phyloP scores from a whole-genome alignment of 2,113 vertebrate genomes.

The Podarcis muralis region DNA sequence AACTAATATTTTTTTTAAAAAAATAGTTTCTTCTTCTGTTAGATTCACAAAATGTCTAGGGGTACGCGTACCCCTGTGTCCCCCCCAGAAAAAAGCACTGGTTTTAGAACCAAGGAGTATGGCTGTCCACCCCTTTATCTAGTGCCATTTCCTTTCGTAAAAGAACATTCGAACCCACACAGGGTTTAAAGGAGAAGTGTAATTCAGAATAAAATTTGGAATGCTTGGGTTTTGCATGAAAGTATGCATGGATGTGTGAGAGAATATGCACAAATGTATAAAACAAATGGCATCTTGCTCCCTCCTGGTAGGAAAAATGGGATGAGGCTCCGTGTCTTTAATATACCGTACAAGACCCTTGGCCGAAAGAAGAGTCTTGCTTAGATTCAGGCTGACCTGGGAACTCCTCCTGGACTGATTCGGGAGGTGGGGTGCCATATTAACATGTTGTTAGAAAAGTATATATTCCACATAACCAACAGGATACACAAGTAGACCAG shows the following conservation, averaged over 20 bases:
- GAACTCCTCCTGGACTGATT: background rate
- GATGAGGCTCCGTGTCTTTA: background rate
- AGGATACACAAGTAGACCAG: background rate
- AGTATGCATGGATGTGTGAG: background rate
- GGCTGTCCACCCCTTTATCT: background rate
- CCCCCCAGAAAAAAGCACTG: too few species aligned
- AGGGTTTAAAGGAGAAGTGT: background rate
- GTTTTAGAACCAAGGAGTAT: background rate
- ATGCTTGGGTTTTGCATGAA: background rate
- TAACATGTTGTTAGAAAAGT: background rate
- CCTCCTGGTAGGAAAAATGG: background rate
- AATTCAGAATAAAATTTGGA: background rate
- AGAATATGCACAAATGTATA: too few species aligned
- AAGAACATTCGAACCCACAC: background rate
- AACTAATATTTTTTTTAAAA: too few species aligned
- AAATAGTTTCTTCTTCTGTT: too few species aligned
- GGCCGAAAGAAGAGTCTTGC: background rate
- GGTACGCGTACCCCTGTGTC: too few species aligned
- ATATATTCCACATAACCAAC: background rate
- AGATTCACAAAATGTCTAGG: too few species aligned
- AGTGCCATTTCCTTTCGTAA: background rate
- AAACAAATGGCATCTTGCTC: background rate
- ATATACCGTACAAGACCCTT: background rate
- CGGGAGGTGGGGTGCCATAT: background rate
- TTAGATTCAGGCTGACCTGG: background rate